Conservation (phyloP, 2,113 vertebrate species). For the Mungos mungo region DNA sequence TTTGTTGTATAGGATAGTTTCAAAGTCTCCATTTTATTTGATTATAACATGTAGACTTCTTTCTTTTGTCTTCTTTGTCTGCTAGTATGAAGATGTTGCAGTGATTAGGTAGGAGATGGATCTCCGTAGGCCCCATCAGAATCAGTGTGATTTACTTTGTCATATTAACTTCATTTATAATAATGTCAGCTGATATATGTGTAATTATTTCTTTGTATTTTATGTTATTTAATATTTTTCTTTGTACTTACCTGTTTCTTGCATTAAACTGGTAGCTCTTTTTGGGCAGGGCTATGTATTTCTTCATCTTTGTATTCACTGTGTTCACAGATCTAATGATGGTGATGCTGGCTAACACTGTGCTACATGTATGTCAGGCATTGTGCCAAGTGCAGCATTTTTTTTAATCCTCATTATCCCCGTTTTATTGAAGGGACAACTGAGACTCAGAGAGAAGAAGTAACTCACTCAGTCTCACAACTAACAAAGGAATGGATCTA, state of each 20-base stretch:
- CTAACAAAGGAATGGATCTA: background rate
- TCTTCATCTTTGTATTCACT: background rate
- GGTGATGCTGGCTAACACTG: background rate
- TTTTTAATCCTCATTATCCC: conserved; percentile 26
- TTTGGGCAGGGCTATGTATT: background rate
- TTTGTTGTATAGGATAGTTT: background rate
- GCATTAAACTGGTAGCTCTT: background rate
- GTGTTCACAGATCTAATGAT: conserved; percentile 7
- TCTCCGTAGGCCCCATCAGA: background rate
- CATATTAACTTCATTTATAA: conserved; percentile 32
- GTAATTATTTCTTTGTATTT: conserved; percentile 47
- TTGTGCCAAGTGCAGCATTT: conserved; percentile 33
- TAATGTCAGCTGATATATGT: background rate
- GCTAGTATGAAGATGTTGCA: background rate
- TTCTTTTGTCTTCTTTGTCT: background rate
- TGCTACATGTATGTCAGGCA: background rate
- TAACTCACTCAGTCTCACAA: background rate
- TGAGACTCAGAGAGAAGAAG: conserved; percentile 25
- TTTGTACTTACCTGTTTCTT: conserved; percentile 38
- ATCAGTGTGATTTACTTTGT: conserved; percentile 32
- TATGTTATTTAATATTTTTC: conserved; percentile 8
- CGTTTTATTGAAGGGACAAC: conserved; percentile 49
- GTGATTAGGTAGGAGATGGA: background rate
- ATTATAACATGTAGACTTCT: background rate
- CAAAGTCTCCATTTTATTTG: conserved; percentile 45